Evolutionary conservation across 2,797 vertebrate genomes (phyloP), one percentile per base, ranked within the genome.

Genomic region (Liparis tanakae): DNA sequence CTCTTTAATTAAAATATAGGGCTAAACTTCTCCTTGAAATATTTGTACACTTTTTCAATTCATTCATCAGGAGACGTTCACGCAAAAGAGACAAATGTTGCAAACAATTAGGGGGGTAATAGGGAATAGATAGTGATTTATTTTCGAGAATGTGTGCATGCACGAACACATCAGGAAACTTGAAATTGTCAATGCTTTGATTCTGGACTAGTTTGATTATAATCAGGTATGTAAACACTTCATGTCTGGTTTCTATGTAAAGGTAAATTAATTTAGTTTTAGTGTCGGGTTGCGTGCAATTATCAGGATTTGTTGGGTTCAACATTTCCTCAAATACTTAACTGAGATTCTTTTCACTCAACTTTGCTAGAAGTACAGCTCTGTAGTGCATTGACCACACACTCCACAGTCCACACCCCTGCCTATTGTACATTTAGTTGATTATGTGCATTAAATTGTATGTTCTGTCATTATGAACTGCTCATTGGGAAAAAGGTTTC

Each of bases 1-100:
- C 20, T 56, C 9, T 60, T 84, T 56, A 51, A 8, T 57, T 53
- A 62, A 54, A 72, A 67, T 53, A 39, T 15, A 59, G 51, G 5
- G 33, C 41, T 5, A 34, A 14, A 8, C n/a, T 41, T 50, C 13
- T 37, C 41, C n/a, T 41, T 66, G 41, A 55, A 64, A 67, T 66
- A 65, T 74, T 78, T 85, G 17, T 33, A 72, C 41, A 66, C 6
- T 56, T 18, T 78, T 73, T 73, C 53, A 51, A 50, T 57, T 79
- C 17, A 74, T 72, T 62, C 77, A 54, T 59, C 59, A 78, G 30
- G 18, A 72, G 25, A 79, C 79, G 61, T 64, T 76, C 44, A 76
- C 46, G 55, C 25, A 74, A 80, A 76, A 74, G 18, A 71, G 54
- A 59, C 62, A 72, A 70, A 78, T 72, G 22, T 48, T 55, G 61